Percentiles rank a stretch among this genome's conserved stretches.
These are phyloP conservation scores for Calyptomena viridis DNA, from an alignment of 2,113 vertebrate genomes.

Conservation along the genomic window DNA sequence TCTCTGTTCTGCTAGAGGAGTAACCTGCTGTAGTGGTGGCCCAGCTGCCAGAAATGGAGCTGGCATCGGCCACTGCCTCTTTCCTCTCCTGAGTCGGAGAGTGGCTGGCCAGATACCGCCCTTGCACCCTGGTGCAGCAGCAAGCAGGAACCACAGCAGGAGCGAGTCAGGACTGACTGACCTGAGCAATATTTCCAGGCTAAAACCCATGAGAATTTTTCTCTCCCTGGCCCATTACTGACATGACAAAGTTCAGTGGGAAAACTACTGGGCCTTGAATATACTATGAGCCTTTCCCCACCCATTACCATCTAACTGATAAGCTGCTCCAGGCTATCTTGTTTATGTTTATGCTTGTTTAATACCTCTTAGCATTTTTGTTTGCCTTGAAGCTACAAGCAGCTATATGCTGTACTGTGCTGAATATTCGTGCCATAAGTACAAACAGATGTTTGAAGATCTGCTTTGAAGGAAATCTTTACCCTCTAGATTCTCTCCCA, in stretches of 20 bases:
- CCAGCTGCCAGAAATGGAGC: not conserved
- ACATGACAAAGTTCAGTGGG: not conserved
- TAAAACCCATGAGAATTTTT: not conserved
- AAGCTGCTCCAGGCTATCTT: slow-evolving; percentile 4
- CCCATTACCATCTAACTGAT: not conserved
- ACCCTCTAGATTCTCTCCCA: slow-evolving; percentile 44
- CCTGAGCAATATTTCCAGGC: not conserved
- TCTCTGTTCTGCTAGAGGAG: not conserved
- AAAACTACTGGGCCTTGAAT: not conserved
- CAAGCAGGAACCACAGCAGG: not conserved
- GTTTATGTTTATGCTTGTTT: slow-evolving; percentile 44
- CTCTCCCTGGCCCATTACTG: not conserved
- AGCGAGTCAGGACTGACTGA: not conserved
- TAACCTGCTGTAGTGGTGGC: not conserved
- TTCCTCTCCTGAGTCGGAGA: not conserved
- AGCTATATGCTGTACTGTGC: slow-evolving; percentile 58
- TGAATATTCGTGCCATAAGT: slow-evolving; percentile 61
- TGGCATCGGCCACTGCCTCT: not conserved
- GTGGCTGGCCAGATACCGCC: not conserved
- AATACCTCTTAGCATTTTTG: slow-evolving; percentile 45
- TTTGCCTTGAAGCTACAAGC: slow-evolving; percentile 69
- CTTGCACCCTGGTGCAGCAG: not conserved
- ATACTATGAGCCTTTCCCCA: not conserved
- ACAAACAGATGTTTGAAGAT: slow-evolving; percentile 70
- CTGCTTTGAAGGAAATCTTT: slow-evolving; percentile 63